A percentile compares a stretch with the other conserved stretches of the same genome.
Evolutionary conservation across 2,797 vertebrate species (phyloP).

Genomic region (Spheniscus humboldti): DNA sequence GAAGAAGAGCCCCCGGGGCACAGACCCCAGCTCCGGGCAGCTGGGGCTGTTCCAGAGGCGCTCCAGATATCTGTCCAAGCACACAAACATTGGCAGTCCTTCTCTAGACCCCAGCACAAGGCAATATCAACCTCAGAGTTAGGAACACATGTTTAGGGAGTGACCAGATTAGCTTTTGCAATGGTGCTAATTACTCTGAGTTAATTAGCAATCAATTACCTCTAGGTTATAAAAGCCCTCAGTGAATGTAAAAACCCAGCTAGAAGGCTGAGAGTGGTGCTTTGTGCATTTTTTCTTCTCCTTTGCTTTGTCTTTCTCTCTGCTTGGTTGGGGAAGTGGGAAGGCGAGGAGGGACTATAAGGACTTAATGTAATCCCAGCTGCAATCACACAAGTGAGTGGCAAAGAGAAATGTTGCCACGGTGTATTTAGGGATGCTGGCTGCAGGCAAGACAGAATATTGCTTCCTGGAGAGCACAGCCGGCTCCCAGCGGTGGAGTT

Average conservation of each 20-base stretch:
- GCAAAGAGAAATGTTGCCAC: not conserved
- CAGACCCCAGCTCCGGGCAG: rapidly evolving
- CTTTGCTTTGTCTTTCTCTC: not conserved
- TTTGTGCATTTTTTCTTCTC: rapidly evolving
- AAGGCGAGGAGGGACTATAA: rapidly evolving
- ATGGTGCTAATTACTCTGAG: not conserved
- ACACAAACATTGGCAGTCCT: rapidly evolving
- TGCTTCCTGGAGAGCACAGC: not conserved
- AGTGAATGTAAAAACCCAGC: not conserved
- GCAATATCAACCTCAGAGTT: not conserved
- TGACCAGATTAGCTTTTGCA: not conserved
- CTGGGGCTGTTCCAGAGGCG: not conserved
- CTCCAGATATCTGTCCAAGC: too few species aligned
- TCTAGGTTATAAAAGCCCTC: not conserved
- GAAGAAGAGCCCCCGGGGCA: not conserved
- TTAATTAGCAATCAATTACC: not conserved
- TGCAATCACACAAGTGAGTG: not conserved
- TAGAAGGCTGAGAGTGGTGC: not conserved
- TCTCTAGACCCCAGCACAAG: not conserved
- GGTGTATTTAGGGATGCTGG: not conserved
- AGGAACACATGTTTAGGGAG: not conserved
- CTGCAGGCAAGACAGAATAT: not conserved
- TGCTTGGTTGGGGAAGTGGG: rapidly evolving
- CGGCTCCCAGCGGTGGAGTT: not conserved
- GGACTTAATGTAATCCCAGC: not conserved